Evolutionary conservation across 2,888 invertebrate genomes (phyloP), one percentile per base, ranked within the genome.

Genomic region (Luperina nickerlii): DNA sequence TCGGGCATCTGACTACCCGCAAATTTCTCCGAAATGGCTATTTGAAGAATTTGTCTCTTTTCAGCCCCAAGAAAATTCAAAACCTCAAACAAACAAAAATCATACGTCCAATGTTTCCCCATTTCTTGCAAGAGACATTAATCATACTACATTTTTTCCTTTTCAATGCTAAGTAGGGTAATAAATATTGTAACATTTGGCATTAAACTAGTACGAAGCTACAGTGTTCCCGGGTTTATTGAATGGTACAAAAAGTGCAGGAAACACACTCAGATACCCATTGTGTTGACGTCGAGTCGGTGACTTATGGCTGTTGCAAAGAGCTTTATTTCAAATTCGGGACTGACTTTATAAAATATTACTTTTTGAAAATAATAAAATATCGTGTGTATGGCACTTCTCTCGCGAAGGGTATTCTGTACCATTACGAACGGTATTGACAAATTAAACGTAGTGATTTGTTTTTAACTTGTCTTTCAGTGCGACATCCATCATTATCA

Each of bases 171-270:
- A 80, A 78, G 67, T 78, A 70, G 20, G 76, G 75, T 63, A 81
- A 88, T 89, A 89, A 88, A 89, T 89, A 88, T 71, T 66, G 87
- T 77, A 87, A 83, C 89, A 88, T 81, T 87, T 86, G 89, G 84
- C 84, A 70, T 86, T 82, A 69, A 82, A 80, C 79, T 81, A 82
- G 78, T 81, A 76, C 81, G 42, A 76, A 66, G 67, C 72, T 73
- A 60, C 71, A 38, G 11, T 68, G 38, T 45, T 42, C 54, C 48
- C 70, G 76, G 60, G 78, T 86, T 78, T 83, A 88, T 85, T 32
- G 79, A 83, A 76, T 62, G 57, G 6, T 67, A 76, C 74, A 76
- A 78, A 82, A 86, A 87, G 68, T 71, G 54, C 68, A 82, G 68
- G 69, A 82, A 85, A 81, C 54, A 69, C 45, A 70, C 77, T 24